Evolutionary conservation across 2,113 vertebrate species (phyloP).

Genomic region (Cercocebus atys): DNA sequence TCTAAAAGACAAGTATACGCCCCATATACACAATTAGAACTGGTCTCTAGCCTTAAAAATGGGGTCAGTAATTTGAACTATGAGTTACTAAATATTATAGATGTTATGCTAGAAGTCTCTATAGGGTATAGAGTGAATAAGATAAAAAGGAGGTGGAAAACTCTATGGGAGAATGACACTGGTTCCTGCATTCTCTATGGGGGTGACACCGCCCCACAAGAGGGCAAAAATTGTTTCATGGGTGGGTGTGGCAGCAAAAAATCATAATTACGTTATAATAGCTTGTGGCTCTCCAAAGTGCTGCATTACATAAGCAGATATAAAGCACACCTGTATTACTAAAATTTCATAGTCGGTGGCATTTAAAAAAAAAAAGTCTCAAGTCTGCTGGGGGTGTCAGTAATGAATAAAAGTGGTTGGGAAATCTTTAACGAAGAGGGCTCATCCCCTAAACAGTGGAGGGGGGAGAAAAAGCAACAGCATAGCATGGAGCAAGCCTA

Average conservation of each 20-base stretch:
- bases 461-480: neutral
- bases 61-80: neutral
- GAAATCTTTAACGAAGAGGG: neutral
- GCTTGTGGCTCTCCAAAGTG: neutral
- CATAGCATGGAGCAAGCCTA: neutral
- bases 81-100: neutral
- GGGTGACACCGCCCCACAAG: neutral
- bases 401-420: neutral
- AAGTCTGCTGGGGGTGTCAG: neutral
- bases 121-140: neutral
- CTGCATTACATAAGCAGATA: neutral
- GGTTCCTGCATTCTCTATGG: neutral
- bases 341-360: neutral
- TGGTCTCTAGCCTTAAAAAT: neutral
- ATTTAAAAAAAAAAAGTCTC: conserved; percentile 4
- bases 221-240: neutral
- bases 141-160: neutral
- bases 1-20: neutral
- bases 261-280: neutral
- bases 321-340: neutral
- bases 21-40: neutral
- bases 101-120: neutral
- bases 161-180: neutral
- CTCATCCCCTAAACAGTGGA: fast-evolving
- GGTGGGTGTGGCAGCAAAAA: neutral